Base-by-base conservation (phyloP, 1,140 invertebrate genomes). In the Ectropis grisescens region DNA sequence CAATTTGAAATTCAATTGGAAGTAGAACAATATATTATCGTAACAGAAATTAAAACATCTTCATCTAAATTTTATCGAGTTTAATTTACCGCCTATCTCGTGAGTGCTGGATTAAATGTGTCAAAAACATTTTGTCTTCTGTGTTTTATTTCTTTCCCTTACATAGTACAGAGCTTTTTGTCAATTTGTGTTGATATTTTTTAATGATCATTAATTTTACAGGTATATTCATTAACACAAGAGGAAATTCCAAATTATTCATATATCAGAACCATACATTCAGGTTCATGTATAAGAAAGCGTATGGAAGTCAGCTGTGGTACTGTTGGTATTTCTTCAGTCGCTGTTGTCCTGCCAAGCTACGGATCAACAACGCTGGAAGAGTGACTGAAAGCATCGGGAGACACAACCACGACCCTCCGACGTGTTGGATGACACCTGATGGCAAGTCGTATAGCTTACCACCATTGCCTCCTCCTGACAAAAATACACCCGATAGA, bases 241-340 rank as follows among this genome's bases (percentile, higher is more conserved):
- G 76, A 50, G 76, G 76, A 5, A 81, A 81, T 55, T 81, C 76
- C 13, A 81, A 81, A 45, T 33, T 81, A 19, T 81, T 76, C 37
- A 81, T 81, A 34, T 81, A 81, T 28, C 72, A 81, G 42, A 81
- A 79, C 37, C 76, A 81, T 37, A 81, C 76, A 58, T 81, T 79
- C 51, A 56, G 76, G 41, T 81, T 81, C 38, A 81, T 81, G 76
- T 81, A 81, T 34, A 81, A 81, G 34, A 78, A 76, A 27, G 76
- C 72, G 15, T 81, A 76, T 56, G 76, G 76, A 11, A 81, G 76
- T 48, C 76, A 81, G 32, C 46, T 81, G 2, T 81, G 76, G 76
- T 81, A 81, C 23, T 81, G 76, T 29, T 81, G 76, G 76, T 81
- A 72, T 32, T 81, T 81, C 67, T 81, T 81, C 54, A 81, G 69